A percentile compares a stretch with the other conserved stretches of the same genome.
These are phyloP conservation scores for Dasypogon diadema DNA, from an alignment of 2,888 invertebrate genomes.

Conservation along the genomic window DNA sequence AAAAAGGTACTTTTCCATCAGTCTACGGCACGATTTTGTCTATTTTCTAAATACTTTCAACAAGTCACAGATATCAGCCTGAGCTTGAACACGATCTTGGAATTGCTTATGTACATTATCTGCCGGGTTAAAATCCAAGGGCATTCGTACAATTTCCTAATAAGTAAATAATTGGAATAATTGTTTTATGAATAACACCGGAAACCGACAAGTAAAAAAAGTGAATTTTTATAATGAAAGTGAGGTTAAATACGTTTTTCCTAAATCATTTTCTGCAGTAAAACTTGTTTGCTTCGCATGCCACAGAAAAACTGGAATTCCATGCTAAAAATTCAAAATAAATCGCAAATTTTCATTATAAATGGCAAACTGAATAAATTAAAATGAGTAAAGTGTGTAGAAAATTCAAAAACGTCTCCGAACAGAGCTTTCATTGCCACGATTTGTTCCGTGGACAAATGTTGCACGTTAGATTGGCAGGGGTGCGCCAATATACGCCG, in stretches of 20 bases:
- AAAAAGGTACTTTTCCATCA: too few relatives aligned
- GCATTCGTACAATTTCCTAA: too few relatives aligned
- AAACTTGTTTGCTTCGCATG: slow-evolving; percentile 10
- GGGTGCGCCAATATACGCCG: slow-evolving; percentile 1
- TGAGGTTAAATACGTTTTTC: not conserved
- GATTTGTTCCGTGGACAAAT: slow-evolving; percentile 1
- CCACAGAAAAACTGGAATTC: slow-evolving; percentile 21
- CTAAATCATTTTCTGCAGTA: slow-evolving; percentile 1
- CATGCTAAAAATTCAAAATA: slow-evolving; percentile 71
- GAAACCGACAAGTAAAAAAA: too few relatives aligned
- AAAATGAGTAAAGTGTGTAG: slow-evolving; percentile 30
- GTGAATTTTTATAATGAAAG: slow-evolving; percentile 10
- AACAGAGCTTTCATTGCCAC: slow-evolving; percentile 2
- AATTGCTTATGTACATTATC: too few relatives aligned
- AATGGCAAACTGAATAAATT: slow-evolving; percentile 54
- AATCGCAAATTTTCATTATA: slow-evolving; percentile 46
- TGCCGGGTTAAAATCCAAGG: too few relatives aligned
- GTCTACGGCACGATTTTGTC: too few relatives aligned
- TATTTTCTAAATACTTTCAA: too few relatives aligned
- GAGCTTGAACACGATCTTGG: too few relatives aligned
- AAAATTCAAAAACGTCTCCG: slow-evolving; percentile 22
- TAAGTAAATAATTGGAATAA: too few relatives aligned
- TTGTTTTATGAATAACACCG: too few relatives aligned
- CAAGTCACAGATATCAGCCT: too few relatives aligned
- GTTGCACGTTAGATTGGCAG: not conserved